Percentiles rank a stretch among this genome's conserved stretches.
Evolutionary conservation across 2,797 vertebrate species (phyloP).

Genomic region (Pseudotriccus pelzelni): DNA sequence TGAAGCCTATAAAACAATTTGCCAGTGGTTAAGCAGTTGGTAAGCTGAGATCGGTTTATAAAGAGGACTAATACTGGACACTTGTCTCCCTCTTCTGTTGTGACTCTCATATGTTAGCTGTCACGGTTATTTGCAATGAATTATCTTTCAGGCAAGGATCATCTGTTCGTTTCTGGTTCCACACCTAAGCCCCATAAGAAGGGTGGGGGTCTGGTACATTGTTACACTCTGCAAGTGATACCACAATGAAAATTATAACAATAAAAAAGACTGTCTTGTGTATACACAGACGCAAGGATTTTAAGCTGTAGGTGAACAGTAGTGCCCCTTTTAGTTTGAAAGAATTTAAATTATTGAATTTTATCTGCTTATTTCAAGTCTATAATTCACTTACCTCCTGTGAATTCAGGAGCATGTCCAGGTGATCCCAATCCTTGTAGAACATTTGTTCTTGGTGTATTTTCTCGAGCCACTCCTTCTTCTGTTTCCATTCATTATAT

Average conservation of each 20-base stretch:
- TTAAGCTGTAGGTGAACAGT: background rate
- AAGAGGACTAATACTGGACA: background rate
- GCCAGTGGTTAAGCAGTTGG: background rate
- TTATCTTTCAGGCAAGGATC: background rate
- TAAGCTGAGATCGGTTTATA: background rate
- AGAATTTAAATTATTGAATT: background rate
- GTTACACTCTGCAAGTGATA: background rate
- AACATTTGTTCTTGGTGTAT: slow-evolving; percentile 83
- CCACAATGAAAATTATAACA: background rate
- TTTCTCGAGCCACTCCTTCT: slow-evolving; percentile 80
- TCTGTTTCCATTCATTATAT: slow-evolving; percentile 80
- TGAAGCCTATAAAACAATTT: background rate
- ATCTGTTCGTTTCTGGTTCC: background rate
- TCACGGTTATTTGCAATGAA: background rate
- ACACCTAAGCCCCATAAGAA: background rate
- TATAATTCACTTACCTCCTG: slow-evolving; percentile 80
- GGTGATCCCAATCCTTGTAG: slow-evolving; percentile 80
- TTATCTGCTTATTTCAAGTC: background rate
- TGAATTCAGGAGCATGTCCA: slow-evolving; percentile 81
- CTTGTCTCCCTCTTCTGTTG: slow-evolving; percentile 24
- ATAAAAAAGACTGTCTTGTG: background rate
- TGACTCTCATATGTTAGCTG: background rate
- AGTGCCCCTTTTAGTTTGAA: background rate
- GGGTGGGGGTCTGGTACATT: background rate
- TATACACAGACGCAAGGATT: background rate